Evolutionary conservation across 2,888 invertebrate species (phyloP).

Genomic region (Meiosimyza decipiens): DNA sequence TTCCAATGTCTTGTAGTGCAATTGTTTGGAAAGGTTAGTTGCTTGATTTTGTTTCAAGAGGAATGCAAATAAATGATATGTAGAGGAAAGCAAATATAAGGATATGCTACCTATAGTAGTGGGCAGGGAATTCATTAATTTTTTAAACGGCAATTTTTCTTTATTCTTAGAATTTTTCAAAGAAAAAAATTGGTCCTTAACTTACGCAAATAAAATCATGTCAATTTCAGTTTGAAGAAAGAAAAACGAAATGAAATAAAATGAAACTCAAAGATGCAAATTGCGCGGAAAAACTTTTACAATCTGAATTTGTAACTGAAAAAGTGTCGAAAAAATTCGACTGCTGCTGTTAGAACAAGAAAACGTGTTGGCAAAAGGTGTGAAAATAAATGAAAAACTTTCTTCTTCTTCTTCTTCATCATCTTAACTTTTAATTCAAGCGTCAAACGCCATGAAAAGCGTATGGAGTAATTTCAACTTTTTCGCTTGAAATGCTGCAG

Average conservation of each 20-base stretch:
- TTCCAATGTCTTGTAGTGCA: too few relatives aligned
- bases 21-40: too few relatives aligned
- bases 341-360: conserved; percentile 41
- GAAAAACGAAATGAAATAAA: conserved; percentile 37
- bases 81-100: too few relatives aligned
- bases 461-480: conserved; percentile 31
- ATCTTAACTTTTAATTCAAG: conserved; percentile 31
- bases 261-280: conserved; percentile 43
- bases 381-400: conserved; percentile 37
- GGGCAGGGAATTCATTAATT: not conserved
- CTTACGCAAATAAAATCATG: not conserved
- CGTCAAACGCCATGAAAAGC: conserved; percentile 20
- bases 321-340: conserved; percentile 35
- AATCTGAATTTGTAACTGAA: conserved; percentile 28
- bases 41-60: too few relatives aligned
- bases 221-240: conserved; percentile 7
- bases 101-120: not conserved
- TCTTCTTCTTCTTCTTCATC: conserved; percentile 31
- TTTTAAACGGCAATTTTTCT: too few relatives aligned
- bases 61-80: too few relatives aligned
- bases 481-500: conserved; percentile 25
- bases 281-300: conserved; percentile 21
- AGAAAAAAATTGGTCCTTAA: not conserved
- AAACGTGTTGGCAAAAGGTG: conserved; percentile 33
- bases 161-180: too few relatives aligned